These are phyloP conservation scores for Auanema freiburgensis DNA, from an alignment of 2,888 invertebrate genomes.

Conservation along the genomic window DNA sequence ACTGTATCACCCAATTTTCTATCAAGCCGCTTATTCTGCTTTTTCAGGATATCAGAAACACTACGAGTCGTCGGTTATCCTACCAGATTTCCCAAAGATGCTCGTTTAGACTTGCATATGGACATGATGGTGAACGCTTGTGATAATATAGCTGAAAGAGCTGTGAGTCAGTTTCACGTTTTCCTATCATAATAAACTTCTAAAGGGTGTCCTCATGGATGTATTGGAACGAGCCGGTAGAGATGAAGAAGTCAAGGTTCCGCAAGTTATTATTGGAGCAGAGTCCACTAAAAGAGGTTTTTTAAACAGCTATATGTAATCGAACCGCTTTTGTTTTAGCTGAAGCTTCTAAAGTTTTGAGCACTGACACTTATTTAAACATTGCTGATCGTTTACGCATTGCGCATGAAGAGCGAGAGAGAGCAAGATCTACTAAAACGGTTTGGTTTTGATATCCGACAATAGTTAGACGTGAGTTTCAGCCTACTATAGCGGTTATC, in stretches of 20 bases:
- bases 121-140: constrained; percentile 47
- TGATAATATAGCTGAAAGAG: constrained; percentile 52
- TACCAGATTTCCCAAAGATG: constrained; percentile 32
- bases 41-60: neutral
- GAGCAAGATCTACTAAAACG: constrained; percentile 3
- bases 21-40: no score
- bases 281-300: constrained; percentile 30
- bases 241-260: constrained; percentile 41
- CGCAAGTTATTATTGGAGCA: constrained; percentile 38
- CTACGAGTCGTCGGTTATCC: constrained; percentile 32
- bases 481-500: neutral
- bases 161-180: constrained; percentile 26
- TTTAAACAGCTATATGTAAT: neutral
- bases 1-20: constrained; percentile 34
- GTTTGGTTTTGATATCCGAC: neutral
- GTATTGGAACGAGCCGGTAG: constrained; percentile 33
- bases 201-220: constrained; percentile 42
- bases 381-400: neutral
- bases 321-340: neutral
- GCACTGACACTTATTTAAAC: neutral
- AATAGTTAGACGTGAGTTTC: neutral
- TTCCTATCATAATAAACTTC: no score
- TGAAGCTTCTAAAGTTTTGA: no score
- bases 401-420: constrained; percentile 1
- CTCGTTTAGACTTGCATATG: constrained; percentile 29